Base-by-base conservation (phyloP, 2,888 invertebrate species). In the Sarcophaga variegata region DNA sequence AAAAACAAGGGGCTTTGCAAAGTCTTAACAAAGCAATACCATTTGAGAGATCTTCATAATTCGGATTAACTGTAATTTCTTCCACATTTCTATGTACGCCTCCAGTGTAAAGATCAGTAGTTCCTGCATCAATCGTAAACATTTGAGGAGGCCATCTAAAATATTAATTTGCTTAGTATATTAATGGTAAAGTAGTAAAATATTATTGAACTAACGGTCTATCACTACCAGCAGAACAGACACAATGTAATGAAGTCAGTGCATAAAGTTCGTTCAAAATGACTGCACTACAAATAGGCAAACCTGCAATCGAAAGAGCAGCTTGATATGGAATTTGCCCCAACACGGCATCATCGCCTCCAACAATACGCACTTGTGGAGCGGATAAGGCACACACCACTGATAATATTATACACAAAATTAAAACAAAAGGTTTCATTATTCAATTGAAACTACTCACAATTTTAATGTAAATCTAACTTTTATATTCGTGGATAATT, bases 321-420 rank as follows among this genome's bases (percentile, higher is more conserved):
- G 92, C 91, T 90, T 93, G 93, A 83, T 93, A 92, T 27, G 94
- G 94, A 89, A 93, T 88, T 85, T 93, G 92, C 1, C 92, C 92
- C 22, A 89, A 81, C 0, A 84, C 86, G 10, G 93, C 94, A 80
- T 92, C 90, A 17, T 91, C 89, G 10, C 94, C 94, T 14, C 92
- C 92, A 17, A 92, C 91, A 54, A 94, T 90, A 72, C 91, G 90
- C 3, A 83, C 81, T 67, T 91, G 85, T 0, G 90, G 91, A 1
- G 88, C 89, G 3, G 84, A 82, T 49, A 80, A 47, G 25, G 70
- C 12, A 14, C 20, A 70, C 25, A 64, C 66, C 11, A 64, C 17
- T 45, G 62, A 4, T n/a, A 78, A 59, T 17, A 88, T 25, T 1
- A 80, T 17, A 22, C 49, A 27, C 2, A 84, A 54, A 14, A 54